Conservation (phyloP, 2,113 vertebrate genomes). For the Chloebia gouldiae region DNA sequence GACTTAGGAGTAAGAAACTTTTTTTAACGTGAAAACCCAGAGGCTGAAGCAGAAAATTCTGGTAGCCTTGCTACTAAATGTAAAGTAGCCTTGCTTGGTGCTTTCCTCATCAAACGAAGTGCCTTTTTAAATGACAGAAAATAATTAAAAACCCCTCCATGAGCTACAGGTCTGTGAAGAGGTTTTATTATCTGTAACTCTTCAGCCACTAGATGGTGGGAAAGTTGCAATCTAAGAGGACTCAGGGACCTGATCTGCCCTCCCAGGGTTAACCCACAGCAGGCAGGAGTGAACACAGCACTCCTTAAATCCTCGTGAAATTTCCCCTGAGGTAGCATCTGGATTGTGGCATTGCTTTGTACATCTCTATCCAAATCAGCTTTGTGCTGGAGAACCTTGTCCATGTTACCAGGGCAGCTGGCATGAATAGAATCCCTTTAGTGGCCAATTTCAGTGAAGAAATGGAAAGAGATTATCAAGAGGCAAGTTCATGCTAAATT, state of each 20-base stretch:
- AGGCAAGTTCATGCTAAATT: background rate
- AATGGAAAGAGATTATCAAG: background rate
- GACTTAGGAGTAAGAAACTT: background rate
- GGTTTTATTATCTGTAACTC: background rate
- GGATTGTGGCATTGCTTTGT: background rate
- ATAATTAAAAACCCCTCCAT: background rate
- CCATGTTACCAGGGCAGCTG: background rate
- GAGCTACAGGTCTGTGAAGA: background rate
- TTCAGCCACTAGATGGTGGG: conserved; percentile 57
- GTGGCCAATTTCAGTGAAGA: background rate
- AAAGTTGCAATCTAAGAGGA: conserved; percentile 5
- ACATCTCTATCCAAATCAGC: background rate
- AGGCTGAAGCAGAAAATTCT: background rate
- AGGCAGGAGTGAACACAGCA: background rate
- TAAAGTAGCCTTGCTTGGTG: background rate
- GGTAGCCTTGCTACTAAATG: no score
- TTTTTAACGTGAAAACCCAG: background rate
- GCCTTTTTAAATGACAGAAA: background rate
- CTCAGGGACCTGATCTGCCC: background rate
- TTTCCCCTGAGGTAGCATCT: background rate
- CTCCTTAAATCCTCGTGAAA: background rate
- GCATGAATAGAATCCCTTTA: background rate
- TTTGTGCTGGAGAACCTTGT: background rate
- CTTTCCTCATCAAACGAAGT: background rate
- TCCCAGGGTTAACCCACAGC: background rate